Evolutionary conservation across 1,140 invertebrate genomes (phyloP).

Genomic region (Zaprionus taronus): DNA sequence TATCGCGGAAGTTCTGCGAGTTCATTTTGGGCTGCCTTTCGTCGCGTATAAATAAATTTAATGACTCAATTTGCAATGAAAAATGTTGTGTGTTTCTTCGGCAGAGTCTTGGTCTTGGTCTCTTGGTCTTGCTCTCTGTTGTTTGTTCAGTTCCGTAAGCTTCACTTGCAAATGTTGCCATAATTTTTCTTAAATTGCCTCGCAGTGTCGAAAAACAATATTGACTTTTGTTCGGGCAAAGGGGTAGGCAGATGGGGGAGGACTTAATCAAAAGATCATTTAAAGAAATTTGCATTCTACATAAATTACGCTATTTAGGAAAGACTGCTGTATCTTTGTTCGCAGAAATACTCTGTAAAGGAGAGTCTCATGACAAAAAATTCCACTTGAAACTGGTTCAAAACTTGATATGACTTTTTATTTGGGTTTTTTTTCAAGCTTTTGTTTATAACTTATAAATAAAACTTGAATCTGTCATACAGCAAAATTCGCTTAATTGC

Average conservation of each 20-base stretch:
- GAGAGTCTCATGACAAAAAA: neutral
- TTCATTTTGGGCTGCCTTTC: conserved; percentile 60
- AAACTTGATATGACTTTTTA: conserved; percentile 16
- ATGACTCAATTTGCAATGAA: conserved; percentile 83
- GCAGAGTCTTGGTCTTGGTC: neutral
- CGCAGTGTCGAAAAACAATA: conserved; percentile 35
- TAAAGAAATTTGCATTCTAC: conserved; percentile 43
- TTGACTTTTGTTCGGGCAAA: conserved; percentile 44
- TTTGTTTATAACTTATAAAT: conserved; percentile 27
- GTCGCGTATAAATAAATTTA: conserved; percentile 81
- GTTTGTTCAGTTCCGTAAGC: conserved; percentile 50
- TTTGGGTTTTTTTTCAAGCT: conserved; percentile 6
- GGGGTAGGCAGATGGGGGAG: neutral
- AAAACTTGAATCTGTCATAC: conserved; percentile 41
- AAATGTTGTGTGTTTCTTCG: conserved; percentile 50
- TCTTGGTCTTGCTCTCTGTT: conserved; percentile 11
- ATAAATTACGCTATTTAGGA: conserved; percentile 73
- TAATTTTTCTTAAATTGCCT: conserved; percentile 71
- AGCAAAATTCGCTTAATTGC: conserved; percentile 56
- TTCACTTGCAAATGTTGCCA: conserved; percentile 59
- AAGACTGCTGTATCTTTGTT: conserved; percentile 42
- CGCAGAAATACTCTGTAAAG: conserved; percentile 34
- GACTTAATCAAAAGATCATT: conserved; percentile 67
- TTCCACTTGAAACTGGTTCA: conserved; percentile 55
- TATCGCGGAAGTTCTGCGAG: conserved; percentile 52